Evolutionary conservation across 2,888 invertebrate genomes (phyloP), one percentile per base, ranked within the genome.

Genomic region (Barypeithes pellucidus): DNA sequence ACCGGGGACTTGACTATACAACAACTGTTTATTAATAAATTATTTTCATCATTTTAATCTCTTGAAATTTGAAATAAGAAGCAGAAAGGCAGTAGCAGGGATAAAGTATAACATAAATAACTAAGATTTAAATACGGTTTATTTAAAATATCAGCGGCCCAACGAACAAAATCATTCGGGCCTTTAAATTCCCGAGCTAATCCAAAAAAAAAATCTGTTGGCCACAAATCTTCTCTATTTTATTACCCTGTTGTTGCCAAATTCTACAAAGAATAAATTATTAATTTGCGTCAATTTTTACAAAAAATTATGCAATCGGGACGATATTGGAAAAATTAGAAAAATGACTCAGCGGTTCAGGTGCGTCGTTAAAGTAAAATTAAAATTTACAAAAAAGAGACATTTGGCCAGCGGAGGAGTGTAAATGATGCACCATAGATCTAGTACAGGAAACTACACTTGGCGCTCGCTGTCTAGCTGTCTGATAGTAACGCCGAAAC

Each of bases 241-340:
- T 61, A 61, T 33, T 24, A 16, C 33, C 18, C 22, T 61, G 60
- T 61, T 61, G 60, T 61, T 61, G 60, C 60, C 60, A 61, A 61
- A 61, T 41, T 61, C 43, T 41, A 22, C 5, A 22, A 43, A 54
- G 54, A 54, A 54, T 54, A 39, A 61, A 24, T 33, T 54, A 57
- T 57, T 39, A 33, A 24, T 61, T 20, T 61, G 43, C 60, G 60
- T 61, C 60, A 41, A 43, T n/a, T 33, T 54, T 24, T 50, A n/a
- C 0, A n/a, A 50, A 50, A 50, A 50, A 50, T 50, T 50, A n/a
- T 50, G 50, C 16, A 47, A 50, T 12, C 50, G 20, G 7, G 22
- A 22, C 22, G 47, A 18, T 47, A 7, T 45, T 9, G 8, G 18
- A 16, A 8, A 45, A 45, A 8, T 16, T 39, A 39, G 14, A 45